These are phyloP conservation scores for Drosophila pullipes DNA, from an alignment of 2,888 invertebrate genomes.

Conservation along the genomic window DNA sequence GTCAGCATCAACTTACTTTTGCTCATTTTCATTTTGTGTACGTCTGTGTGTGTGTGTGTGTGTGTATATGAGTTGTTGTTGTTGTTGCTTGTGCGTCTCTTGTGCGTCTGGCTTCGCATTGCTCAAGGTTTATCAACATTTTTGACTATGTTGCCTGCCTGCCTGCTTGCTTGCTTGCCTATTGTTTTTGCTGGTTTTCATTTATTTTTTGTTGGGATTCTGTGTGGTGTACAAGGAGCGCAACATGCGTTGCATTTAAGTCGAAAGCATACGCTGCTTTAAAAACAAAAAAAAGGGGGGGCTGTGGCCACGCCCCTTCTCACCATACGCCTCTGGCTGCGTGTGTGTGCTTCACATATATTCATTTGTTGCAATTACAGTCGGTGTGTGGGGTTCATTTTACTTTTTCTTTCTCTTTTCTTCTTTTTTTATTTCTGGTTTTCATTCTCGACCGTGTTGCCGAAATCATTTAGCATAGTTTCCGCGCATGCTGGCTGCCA, in stretches of 20 bases:
- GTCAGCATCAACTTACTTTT: conserved; percentile 65
- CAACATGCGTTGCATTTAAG: conserved; percentile 72
- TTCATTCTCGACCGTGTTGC: conserved; percentile 36
- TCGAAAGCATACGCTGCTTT: conserved; percentile 22
- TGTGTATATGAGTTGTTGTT: conserved; percentile 7
- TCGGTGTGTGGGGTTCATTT: conserved; percentile 33
- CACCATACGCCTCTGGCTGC: neutral
- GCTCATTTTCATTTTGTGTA: conserved; percentile 68
- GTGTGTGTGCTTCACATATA: conserved; percentile 56
- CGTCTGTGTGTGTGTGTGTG: conserved; percentile 7
- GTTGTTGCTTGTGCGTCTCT: neutral
- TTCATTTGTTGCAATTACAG: conserved; percentile 79
- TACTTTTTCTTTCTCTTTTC: neutral
- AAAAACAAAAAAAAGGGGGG: neutral
- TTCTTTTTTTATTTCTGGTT: conserved; percentile 40
- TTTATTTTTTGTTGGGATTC: conserved; percentile 1
- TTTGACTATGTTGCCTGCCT: conserved; percentile 20
- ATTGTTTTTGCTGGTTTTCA: conserved; percentile 14
- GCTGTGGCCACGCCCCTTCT: conserved; percentile 10
- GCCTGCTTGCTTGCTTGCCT: neutral
- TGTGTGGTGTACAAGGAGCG: conserved; percentile 47
- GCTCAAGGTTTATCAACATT: conserved; percentile 48
- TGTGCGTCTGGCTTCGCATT: conserved; percentile 30
- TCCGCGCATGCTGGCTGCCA: conserved; percentile 6
- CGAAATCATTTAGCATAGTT: conserved; percentile 71